Base-by-base conservation (phyloP, 2,113 vertebrate genomes). In the Paramisgurnus dabryanus region DNA sequence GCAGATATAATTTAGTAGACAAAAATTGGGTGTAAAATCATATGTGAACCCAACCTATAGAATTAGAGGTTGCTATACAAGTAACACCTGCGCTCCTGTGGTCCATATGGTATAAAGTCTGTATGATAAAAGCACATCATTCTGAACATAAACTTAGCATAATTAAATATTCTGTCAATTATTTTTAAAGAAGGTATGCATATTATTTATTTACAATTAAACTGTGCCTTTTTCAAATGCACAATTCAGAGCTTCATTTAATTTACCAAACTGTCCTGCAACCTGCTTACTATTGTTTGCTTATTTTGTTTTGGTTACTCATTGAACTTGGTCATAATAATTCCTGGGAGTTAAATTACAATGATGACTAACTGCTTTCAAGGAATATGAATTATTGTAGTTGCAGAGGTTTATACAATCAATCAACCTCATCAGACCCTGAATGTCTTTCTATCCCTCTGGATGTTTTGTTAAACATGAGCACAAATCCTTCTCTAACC, bases 391-490 rank as follows among this genome's bases (percentile, higher is more conserved):
- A 61, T 47, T 57, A 6, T 58, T 58, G 55, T 58, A 15, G 12
- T 50, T 72, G 27, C 65, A 55, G 64, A 45, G 40, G 6, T 22
- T 7, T 60, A 58, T 61, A 9, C 27, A 34, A 40, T 17, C 66
- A 71, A 66, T 73, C 49, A 45, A 22, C 66, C 39, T 67, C 15
- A 27, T 15, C 66, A 78, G 34, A 65, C 68, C 22, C 53, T 55
- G 55, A 63, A 50, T 10, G 17, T 49, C 3, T 63, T 9, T 3
- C 8, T 5, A 22, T 47, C 61, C 47, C 18, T 22, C n/a, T 10
- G 73, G 13, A 64, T 65, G 22, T 40, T 45, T 45, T 50, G 45
- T 66, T 66, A 7, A 76, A 53, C 15, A 15, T 34, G 72, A 34
- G 72, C 22, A 49, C 7, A 39, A 43, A 47, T 75, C 41, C n/a